Evolutionary conservation across 23 tunicate species (phyloP), one percentile per base, ranked within the genome.

Genomic region (Trididemnum clinides): DNA sequence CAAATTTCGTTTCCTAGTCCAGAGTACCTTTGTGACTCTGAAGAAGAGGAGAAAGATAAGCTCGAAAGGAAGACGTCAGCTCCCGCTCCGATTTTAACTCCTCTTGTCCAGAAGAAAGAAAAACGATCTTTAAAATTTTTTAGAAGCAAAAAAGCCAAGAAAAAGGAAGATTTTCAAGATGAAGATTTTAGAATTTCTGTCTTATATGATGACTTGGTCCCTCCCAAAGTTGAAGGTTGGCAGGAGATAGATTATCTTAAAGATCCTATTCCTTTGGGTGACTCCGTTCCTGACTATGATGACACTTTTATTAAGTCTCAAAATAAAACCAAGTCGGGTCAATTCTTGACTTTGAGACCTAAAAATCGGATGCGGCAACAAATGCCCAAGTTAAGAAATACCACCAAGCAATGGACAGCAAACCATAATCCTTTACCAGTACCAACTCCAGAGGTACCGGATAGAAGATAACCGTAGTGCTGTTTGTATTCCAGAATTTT

Each of bases 381-480:
- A 75, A 71, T 87, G 82, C 91, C 91, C 1, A 92, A 88, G 34
- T 37, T 87, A 64, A 28, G 91, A 26, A 86, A 82, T 65, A 84
- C 86, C 20, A 78, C 30, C 33, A 91, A 86, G 73, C 64, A 76
- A 50, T 86, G 88, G 83, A 83, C 44, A 19, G 19, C 33, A 35
- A 86, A 81, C 39, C 70, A 80, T 32, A 70, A 82, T 28, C 89
- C 82, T 6, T n/a, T 83, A 15, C 89, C 97, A 3, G 91, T 92
- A 33, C 97, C 97, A 0, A 92, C 91, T 0, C 97, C 97, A 0
- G 86, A 57, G 1, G 58, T 92, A 2, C 97, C 97, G 33, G 38
- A 82, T n/a, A n/a, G n/a, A n/a, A n/a, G n/a, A n/a, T n/a, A n/a
- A n/a, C n/a, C n/a, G n/a, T n/a, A n/a, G n/a, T n/a, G n/a, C n/a